These are phyloP conservation scores for Notolepis coatsorum DNA, from an alignment of 2,797 vertebrate species.

Conservation along the genomic window DNA sequence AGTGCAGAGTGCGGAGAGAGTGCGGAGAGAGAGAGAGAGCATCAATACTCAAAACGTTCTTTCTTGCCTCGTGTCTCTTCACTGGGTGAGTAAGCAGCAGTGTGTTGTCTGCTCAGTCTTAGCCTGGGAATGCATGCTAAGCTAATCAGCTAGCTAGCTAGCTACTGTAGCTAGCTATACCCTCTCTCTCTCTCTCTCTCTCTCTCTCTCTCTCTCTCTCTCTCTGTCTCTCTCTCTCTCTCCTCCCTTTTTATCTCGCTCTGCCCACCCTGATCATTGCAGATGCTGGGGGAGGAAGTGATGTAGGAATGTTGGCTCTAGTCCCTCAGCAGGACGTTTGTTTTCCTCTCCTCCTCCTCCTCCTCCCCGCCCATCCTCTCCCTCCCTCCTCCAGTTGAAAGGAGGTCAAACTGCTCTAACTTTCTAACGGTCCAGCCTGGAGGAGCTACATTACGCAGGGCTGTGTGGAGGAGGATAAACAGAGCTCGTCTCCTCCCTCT, in stretches of 20 bases:
- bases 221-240: constrained; percentile 35
- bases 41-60: constrained; percentile 16
- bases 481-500: too few species aligned
- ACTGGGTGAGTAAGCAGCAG: constrained; percentile 48
- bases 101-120: constrained; percentile 35
- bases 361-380: constrained; percentile 29
- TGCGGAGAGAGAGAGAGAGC: too few species aligned
- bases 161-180: too few species aligned
- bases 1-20: not conserved
- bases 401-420: constrained; percentile 67
- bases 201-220: constrained; percentile 25
- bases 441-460: constrained; percentile 38
- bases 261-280: constrained; percentile 70
- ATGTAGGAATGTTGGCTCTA: constrained; percentile 75
- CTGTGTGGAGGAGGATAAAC: too few species aligned
- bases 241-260: constrained; percentile 17
- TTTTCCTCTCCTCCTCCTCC: constrained; percentile 50
- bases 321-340: constrained; percentile 66
- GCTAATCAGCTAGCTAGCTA: constrained; percentile 43
- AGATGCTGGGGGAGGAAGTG: constrained; percentile 82
- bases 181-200: constrained; percentile 35
- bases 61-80: constrained; percentile 43
- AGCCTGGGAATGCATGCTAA: constrained; percentile 41
- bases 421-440: constrained; percentile 45
- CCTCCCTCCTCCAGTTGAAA: constrained; percentile 63